Percentiles rank a stretch among this genome's conserved stretches.
These are phyloP conservation scores for Dolichallabes microphthalmus DNA, from an alignment of 2,113 vertebrate species.

Conservation along the genomic window DNA sequence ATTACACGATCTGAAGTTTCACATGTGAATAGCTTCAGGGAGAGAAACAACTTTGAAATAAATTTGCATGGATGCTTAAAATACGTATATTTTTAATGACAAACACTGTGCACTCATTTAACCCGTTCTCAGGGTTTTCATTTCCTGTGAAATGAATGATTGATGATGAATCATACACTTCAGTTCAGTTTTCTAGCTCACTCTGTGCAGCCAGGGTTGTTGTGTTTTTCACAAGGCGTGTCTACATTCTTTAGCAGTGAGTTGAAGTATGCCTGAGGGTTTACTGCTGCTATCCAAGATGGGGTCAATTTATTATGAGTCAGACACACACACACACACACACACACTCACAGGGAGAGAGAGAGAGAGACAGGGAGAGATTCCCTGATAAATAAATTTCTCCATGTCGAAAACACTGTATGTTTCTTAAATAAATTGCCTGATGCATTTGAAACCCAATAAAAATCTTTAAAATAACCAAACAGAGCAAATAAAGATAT, in stretches of 20 bases:
- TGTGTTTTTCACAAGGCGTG: slow-evolving; percentile 28
- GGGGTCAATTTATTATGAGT: slow-evolving; percentile 25
- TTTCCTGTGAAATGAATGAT: not conserved
- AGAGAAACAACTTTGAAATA: not conserved
- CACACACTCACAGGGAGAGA: not conserved
- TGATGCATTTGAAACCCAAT: not conserved
- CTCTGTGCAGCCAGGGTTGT: not conserved
- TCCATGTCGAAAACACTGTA: not conserved
- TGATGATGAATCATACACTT: not conserved
- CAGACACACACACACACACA: not conserved
- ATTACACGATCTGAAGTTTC: not conserved
- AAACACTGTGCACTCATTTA: not conserved
- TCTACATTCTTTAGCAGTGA: slow-evolving; percentile 27
- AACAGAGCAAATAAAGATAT: not conserved
- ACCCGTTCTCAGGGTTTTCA: not conserved
- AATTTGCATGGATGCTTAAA: not conserved
- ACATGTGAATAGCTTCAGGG: not conserved
- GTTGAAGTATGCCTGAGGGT: slow-evolving; percentile 8
- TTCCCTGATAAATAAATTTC: not conserved
- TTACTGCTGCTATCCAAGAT: not conserved
- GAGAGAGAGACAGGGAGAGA: not conserved
- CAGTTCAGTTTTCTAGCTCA: not conserved
- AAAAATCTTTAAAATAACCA: not conserved
- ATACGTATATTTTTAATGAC: not conserved
- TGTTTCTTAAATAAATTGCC: not conserved